phyloP scores from a whole-genome alignment of 2,888 invertebrate species.

The Drosophila nr. medialis region DNA sequence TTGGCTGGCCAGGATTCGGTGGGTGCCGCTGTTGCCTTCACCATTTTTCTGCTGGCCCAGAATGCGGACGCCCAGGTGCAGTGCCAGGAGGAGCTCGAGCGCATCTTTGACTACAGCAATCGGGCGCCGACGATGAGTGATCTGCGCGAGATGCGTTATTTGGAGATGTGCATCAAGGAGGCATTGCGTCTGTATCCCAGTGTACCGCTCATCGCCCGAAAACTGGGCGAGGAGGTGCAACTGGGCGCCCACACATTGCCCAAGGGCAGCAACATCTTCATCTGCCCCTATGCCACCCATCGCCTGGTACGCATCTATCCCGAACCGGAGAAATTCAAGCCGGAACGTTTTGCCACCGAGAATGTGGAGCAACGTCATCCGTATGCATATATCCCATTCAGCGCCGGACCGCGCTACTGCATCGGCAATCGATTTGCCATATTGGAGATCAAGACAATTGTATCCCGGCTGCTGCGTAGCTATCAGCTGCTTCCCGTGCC shows the following conservation, averaged over 20 bases:
- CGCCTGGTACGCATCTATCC: slow-evolving; percentile 86
- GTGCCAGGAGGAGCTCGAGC: slow-evolving; percentile 85
- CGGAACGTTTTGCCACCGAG: slow-evolving; percentile 86
- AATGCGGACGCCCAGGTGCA: slow-evolving; percentile 85
- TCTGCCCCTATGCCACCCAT: slow-evolving; percentile 87
- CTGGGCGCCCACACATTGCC: slow-evolving; percentile 85
- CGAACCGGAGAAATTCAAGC: slow-evolving; percentile 86
- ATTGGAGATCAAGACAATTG: slow-evolving; percentile 87
- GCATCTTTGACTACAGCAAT: slow-evolving; percentile 84
- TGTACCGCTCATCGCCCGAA: slow-evolving; percentile 84
- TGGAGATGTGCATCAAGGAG: slow-evolving; percentile 90
- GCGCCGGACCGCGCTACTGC: slow-evolving; percentile 87
- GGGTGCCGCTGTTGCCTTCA: slow-evolving; percentile 86
- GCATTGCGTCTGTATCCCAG: slow-evolving; percentile 86
- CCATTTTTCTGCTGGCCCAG: slow-evolving; percentile 86
- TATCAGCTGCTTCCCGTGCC: slow-evolving; percentile 85
- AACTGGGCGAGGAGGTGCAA: slow-evolving; percentile 83
- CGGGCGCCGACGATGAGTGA: slow-evolving; percentile 86
- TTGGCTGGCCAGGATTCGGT: slow-evolving; percentile 88
- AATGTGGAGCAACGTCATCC: slow-evolving; percentile 86
- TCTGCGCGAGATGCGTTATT: slow-evolving; percentile 87
- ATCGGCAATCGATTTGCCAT: slow-evolving; percentile 87
- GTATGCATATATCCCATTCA: slow-evolving; percentile 87
- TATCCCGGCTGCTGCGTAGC: slow-evolving; percentile 86
- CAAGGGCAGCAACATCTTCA: slow-evolving; percentile 86